Percentiles rank a stretch among this genome's conserved stretches.
Evolutionary conservation across 2,797 vertebrate genomes (phyloP).

Genomic region (Aphelocoma californica): DNA sequence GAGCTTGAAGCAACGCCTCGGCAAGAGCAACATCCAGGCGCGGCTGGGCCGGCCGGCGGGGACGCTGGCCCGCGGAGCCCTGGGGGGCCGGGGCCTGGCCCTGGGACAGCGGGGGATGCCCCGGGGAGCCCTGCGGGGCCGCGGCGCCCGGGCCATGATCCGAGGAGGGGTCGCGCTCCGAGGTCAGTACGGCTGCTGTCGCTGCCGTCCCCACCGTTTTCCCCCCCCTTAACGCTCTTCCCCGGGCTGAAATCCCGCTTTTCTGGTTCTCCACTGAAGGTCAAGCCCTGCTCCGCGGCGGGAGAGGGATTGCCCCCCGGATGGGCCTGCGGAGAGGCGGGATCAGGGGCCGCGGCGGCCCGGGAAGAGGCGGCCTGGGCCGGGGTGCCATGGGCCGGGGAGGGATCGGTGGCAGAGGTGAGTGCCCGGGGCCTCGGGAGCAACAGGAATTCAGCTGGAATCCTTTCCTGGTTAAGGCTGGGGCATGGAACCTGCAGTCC

Average conservation of each 20-base stretch:
- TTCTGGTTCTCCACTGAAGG: not conserved
- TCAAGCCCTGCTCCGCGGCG: constrained; percentile 83
- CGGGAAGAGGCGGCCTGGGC: constrained; percentile 77
- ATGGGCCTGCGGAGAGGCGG: constrained; percentile 87
- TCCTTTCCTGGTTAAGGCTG: not conserved
- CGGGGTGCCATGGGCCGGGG: constrained; percentile 82
- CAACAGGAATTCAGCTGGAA: accelerated
- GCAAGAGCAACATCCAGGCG: constrained; percentile 97
- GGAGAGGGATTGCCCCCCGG: constrained; percentile 82
- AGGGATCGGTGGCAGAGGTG: constrained; percentile 83
- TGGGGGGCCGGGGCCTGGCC: constrained; percentile 79
- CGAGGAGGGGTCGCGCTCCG: constrained; percentile 86
- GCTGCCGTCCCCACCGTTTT: accelerated
- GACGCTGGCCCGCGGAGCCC: constrained; percentile 80
- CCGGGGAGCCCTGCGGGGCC: constrained; percentile 83
- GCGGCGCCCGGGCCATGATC: constrained; percentile 81
- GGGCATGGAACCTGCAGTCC: accelerated
- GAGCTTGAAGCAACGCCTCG: constrained; percentile 96
- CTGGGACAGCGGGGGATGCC: constrained; percentile 86
- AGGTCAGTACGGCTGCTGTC: constrained; percentile 72
- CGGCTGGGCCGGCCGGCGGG: constrained; percentile 89
- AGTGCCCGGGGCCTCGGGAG: not conserved
- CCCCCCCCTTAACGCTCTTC: accelerated
- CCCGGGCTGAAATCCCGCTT: accelerated
- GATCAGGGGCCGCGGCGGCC: constrained; percentile 81